These are phyloP conservation scores for Leucoma salicis DNA, from an alignment of 2,888 invertebrate genomes.

Conservation along the genomic window DNA sequence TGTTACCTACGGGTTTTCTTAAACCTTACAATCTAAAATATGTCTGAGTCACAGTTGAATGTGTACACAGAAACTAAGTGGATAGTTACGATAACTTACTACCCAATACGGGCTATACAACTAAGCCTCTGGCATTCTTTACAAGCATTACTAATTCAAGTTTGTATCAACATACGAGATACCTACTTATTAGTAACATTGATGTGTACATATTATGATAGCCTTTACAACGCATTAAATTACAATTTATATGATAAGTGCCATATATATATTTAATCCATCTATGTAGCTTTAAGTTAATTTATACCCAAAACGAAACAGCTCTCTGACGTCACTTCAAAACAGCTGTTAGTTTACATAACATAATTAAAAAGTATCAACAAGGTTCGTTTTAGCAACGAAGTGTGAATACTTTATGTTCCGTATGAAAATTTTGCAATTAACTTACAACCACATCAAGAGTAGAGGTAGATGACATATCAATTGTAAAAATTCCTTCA, in stretches of 20 bases:
- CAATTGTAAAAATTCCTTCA: constrained; percentile 66
- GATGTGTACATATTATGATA: neutral
- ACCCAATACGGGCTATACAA: constrained; percentile 1
- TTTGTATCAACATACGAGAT: neutral
- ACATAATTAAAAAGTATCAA: constrained; percentile 13
- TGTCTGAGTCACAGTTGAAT: neutral
- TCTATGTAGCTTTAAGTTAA: too few species aligned
- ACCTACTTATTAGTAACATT: too few species aligned
- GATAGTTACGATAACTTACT: constrained; percentile 4
- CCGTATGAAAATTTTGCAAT: constrained; percentile 25
- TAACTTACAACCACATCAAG: constrained; percentile 68
- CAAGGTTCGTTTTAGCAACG: neutral
- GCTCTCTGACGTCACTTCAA: constrained; percentile 30
- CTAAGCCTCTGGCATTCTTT: neutral
- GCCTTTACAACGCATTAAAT: too few species aligned
- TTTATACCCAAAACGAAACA: too few species aligned
- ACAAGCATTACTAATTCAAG: neutral
- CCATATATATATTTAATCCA: too few species aligned
- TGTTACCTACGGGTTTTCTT: too few species aligned
- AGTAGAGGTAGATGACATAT: constrained; percentile 65
- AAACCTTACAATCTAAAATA: too few species aligned
- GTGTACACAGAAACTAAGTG: neutral
- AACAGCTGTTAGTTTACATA: constrained; percentile 31
- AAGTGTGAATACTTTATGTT: neutral
- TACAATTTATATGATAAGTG: too few species aligned